Percentiles rank a stretch among this genome's conserved stretches.
Evolutionary conservation across 2,113 vertebrate genomes (phyloP).

Genomic region (Zosterops pallidus): DNA sequence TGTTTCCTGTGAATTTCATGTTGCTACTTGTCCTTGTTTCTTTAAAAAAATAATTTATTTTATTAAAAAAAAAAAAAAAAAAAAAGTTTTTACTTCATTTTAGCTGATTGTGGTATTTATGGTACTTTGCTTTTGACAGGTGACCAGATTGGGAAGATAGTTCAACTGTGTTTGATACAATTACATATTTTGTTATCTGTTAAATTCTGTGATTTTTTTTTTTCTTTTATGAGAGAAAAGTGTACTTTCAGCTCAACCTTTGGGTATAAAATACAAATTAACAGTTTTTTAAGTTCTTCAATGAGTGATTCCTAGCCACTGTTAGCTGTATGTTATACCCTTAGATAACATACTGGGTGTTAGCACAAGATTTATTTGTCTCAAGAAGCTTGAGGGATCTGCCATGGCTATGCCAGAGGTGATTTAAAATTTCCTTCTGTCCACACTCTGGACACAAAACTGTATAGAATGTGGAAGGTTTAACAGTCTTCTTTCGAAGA

Average conservation of each 20-base stretch:
- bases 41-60: not conserved
- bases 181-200: not conserved
- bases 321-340: not conserved
- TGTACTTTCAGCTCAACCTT: not conserved
- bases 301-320: not conserved
- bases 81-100: not conserved
- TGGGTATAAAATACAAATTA: not conserved
- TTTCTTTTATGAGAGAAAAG: not conserved
- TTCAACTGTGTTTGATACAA: not conserved
- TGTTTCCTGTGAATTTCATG: not conserved
- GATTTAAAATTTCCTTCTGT: not conserved
- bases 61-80: too few relatives aligned
- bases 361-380: not conserved
- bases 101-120: not conserved
- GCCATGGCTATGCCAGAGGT: not conserved
- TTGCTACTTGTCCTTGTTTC: not conserved
- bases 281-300: not conserved
- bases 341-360: not conserved
- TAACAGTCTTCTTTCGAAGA: not conserved
- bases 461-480: not conserved
- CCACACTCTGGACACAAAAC: not conserved
- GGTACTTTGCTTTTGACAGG: not conserved
- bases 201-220: not conserved
- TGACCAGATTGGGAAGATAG: not conserved
- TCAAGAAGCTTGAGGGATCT: not conserved